These are phyloP conservation scores for Naja naja DNA, from an alignment of 2,113 vertebrate species.

Conservation along the genomic window DNA sequence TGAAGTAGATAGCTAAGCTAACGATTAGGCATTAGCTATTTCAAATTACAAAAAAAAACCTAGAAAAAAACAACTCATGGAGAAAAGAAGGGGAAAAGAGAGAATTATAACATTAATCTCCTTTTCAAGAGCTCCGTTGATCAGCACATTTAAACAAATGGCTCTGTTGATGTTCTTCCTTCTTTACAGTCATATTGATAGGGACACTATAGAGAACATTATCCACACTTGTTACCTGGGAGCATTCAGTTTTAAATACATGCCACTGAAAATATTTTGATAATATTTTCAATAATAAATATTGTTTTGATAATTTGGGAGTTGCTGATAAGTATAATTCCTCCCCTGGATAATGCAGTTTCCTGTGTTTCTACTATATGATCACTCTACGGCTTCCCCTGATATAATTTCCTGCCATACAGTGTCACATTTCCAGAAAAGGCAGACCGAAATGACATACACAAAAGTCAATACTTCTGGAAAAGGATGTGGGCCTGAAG, in stretches of 20 bases:
- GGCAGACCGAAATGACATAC: background rate
- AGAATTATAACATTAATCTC: background rate
- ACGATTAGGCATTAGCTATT: background rate
- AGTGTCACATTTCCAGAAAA: background rate
- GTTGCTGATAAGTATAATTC: background rate
- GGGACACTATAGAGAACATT: background rate
- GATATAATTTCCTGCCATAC: background rate
- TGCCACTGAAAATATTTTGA: background rate
- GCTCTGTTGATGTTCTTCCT: background rate
- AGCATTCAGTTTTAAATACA: background rate
- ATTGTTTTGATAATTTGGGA: background rate
- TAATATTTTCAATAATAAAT: background rate
- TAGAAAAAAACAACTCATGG: background rate
- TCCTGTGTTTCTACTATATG: background rate
- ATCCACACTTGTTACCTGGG: background rate
- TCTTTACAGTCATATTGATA: background rate
- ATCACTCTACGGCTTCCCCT: background rate
- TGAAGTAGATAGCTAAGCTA: background rate
- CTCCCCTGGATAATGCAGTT: background rate
- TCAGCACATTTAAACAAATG: background rate
- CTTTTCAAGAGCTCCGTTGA: background rate
- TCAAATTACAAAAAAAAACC: background rate
- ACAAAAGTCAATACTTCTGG: background rate
- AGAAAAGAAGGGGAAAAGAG: background rate
- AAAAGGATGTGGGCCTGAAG: background rate